A percentile compares a stretch with the other conserved stretches of the same genome.
These are phyloP conservation scores for Amphimallon solstitiale DNA, from an alignment of 2,888 invertebrate genomes.

Conservation along the genomic window DNA sequence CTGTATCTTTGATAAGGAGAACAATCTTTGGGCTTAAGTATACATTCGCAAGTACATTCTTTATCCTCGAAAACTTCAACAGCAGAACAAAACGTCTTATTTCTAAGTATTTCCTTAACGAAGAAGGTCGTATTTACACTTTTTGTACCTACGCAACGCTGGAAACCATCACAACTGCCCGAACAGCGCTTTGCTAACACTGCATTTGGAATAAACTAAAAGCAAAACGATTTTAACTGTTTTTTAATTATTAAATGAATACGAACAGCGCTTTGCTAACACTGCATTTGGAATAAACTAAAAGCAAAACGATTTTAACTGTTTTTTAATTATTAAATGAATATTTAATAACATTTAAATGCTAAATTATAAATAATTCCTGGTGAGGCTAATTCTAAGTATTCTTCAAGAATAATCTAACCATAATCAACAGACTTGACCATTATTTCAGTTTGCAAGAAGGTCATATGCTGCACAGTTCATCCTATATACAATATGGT, in stretches of 20 bases:
- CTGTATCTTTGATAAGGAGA: slow-evolving; percentile 51
- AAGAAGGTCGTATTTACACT: slow-evolving; percentile 46
- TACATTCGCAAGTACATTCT: slow-evolving; percentile 54
- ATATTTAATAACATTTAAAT: too few relatives aligned
- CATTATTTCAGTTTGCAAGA: too few relatives aligned
- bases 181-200: slow-evolving; percentile 56
- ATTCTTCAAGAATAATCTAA: too few relatives aligned
- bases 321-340: too few relatives aligned
- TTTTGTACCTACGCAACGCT: slow-evolving; percentile 50
- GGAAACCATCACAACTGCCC: slow-evolving; percentile 53
- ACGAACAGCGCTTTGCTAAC: slow-evolving; percentile 54
- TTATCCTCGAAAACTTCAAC: slow-evolving; percentile 54
- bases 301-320: too few relatives aligned
- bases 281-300: slow-evolving; percentile 56
- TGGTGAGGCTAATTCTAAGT: too few relatives aligned
- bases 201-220: slow-evolving; percentile 55
- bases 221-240: too few relatives aligned
- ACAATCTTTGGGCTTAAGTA: slow-evolving; percentile 49
- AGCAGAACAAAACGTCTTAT: slow-evolving; percentile 48
- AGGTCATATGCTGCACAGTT: too few relatives aligned
- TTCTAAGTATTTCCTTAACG: slow-evolving; percentile 47
- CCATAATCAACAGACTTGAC: too few relatives aligned
- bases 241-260: too few relatives aligned
- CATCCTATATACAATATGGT: too few relatives aligned
- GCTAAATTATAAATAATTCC: too few relatives aligned